Percentiles rank a stretch among this genome's conserved stretches.
These are phyloP conservation scores for Rhegmatorhina hoffmannsi DNA, from an alignment of 2,113 vertebrate species.

Conservation along the genomic window DNA sequence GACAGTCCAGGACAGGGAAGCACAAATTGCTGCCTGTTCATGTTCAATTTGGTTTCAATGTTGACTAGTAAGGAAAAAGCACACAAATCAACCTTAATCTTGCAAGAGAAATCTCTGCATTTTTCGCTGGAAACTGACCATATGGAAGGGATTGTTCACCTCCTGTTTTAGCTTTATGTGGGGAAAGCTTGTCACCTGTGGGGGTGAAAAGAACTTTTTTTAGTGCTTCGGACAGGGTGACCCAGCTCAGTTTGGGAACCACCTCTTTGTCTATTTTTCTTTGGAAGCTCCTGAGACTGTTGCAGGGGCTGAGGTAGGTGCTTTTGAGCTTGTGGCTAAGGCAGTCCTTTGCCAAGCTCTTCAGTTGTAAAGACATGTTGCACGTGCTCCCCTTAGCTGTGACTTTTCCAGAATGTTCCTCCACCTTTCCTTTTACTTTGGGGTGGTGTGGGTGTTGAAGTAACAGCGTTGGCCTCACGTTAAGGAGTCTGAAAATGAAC, in stretches of 20 bases:
- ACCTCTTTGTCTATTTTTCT: not conserved
- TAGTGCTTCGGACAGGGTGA: not conserved
- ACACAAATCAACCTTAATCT: not conserved
- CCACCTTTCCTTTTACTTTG: not conserved
- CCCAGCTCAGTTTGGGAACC: not conserved
- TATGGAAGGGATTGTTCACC: not conserved
- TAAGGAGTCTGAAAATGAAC: not conserved
- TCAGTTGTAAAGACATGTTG: not conserved
- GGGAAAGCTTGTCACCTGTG: not conserved
- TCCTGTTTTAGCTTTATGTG: not conserved
- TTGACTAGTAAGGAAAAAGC: not conserved
- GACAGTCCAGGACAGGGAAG: not conserved
- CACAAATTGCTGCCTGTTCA: not conserved
- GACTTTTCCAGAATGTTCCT: not conserved
- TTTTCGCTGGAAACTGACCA: not conserved
- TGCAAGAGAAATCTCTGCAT: not conserved
- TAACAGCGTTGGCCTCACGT: not conserved
- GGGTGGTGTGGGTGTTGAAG: not conserved
- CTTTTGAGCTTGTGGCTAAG: not conserved
- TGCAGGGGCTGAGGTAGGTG: accelerated
- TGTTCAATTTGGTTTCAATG: not conserved
- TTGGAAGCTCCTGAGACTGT: not conserved
- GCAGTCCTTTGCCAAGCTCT: not conserved
- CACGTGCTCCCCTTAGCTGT: accelerated
- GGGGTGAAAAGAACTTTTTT: not conserved